Percentiles rank a stretch among this genome's conserved stretches.
These are phyloP conservation scores for Rhinophrynus dorsalis DNA, from an alignment of 2,797 vertebrate species.

Conservation along the genomic window DNA sequence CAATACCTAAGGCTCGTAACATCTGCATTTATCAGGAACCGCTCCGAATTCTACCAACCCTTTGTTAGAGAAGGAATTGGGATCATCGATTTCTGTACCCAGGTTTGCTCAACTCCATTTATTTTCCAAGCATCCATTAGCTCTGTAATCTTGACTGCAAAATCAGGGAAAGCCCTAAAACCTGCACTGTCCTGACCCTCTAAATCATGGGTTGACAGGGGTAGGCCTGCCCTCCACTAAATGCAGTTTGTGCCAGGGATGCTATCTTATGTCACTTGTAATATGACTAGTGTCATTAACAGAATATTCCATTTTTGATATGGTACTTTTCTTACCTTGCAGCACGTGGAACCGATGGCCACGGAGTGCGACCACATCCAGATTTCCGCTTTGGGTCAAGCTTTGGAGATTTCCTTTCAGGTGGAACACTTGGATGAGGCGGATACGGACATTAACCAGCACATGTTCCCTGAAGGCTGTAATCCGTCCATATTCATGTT, in stretches of 20 bases:
- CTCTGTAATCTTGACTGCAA: too few species aligned
- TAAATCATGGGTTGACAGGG: too few species aligned
- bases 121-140: neutral
- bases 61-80: constrained; percentile 76
- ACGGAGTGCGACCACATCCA: constrained; percentile 77
- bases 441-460: constrained; percentile 65
- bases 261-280: neutral
- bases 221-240: too few species aligned
- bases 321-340: too few species aligned
- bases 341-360: constrained; percentile 78
- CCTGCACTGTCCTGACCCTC: too few species aligned
- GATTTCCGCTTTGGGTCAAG: constrained; percentile 76
- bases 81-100: constrained; percentile 75
- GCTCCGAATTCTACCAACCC: constrained; percentile 75
- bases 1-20: constrained; percentile 81
- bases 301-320: too few species aligned
- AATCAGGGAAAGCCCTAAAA: too few species aligned
- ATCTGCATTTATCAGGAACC: constrained; percentile 76
- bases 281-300: too few species aligned
- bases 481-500: constrained; percentile 71
- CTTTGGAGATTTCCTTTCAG: constrained; percentile 69
- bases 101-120: constrained; percentile 64
- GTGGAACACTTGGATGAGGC: constrained; percentile 72
- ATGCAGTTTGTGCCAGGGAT: neutral
- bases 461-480: constrained; percentile 74